Percentiles rank a stretch among this genome's conserved stretches.
Evolutionary conservation across 1,140 invertebrate species (phyloP).

Genomic region (Eufriesea mexicana): DNA sequence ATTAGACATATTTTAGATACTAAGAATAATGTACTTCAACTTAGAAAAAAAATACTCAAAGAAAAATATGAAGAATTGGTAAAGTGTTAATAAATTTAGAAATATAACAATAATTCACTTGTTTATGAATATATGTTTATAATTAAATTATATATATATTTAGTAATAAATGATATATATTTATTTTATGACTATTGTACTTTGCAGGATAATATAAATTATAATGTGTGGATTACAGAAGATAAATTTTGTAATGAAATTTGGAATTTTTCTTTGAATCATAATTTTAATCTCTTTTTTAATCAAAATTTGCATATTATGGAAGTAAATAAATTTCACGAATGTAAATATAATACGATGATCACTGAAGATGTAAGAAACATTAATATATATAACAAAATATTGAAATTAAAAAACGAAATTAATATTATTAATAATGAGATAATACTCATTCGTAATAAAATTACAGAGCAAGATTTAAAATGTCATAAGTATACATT

Average conservation of each 20-base stretch:
- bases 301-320: slow-evolving; percentile 47
- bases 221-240: slow-evolving; percentile 55
- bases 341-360: slow-evolving; percentile 9
- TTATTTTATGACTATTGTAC: slow-evolving; percentile 7
- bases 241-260: too few species aligned
- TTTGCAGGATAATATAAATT: slow-evolving; percentile 64
- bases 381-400: background rate
- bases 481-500: slow-evolving; percentile 16
- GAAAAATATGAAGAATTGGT: slow-evolving; percentile 62
- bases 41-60: slow-evolving; percentile 43
- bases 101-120: background rate
- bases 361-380: background rate
- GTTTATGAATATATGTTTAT: background rate
- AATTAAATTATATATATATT: too few species aligned
- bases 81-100: slow-evolving; percentile 14
- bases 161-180: background rate
- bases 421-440: slow-evolving; percentile 53
- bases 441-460: slow-evolving; percentile 21
- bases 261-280: slow-evolving; percentile 69
- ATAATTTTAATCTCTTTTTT: slow-evolving; percentile 64
- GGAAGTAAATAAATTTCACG: slow-evolving; percentile 6
- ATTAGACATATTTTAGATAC: slow-evolving; percentile 33
- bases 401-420: slow-evolving; percentile 56
- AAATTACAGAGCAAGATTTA: slow-evolving; percentile 29
- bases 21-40: slow-evolving; percentile 34